Evolutionary conservation across 2,797 vertebrate species (phyloP), one percentile per base, ranked within the genome.

Genomic region (Peromyscus aztecus): DNA sequence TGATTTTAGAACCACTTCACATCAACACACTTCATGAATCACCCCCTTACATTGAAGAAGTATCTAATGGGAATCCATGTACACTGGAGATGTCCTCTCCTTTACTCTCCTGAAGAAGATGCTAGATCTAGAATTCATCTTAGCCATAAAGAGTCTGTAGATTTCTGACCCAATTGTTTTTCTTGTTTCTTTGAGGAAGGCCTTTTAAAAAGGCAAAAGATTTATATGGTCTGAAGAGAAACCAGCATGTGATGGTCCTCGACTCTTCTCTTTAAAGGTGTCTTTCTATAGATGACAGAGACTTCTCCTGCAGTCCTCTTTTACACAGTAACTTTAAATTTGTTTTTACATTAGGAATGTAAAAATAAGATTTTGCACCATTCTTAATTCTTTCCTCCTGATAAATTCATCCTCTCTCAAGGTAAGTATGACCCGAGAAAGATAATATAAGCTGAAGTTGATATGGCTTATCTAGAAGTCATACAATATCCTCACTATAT

Each of bases 401-500:
- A 13, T 85, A 24, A 85, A 75, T 91, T 75, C 77, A 78, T 92
- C 96, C 29, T 88, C 14, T 87, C 43, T 89, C 23, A 90, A 82
- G 31, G 24, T 85, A 75, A 90, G 11, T 69, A 27, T 69, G 46
- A 94, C 43, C 31, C 88, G 90, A 75, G 49, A 94, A 77, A 55
- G 3, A 57, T 23, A 91, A 80, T 27, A 55, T 23, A 92, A 88
- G 13, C 21, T 82, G 77, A 96, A 88, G 69, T 67, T 85, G 65
- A 59, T 31, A 11, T 29, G 19, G 19, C 84, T 96, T 97, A 69
- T 90, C 6, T 94, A 78, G 34, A 95, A 77, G 11, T 92, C 82
- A 65, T 46, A 27, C 46, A 29, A 40, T 76, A 80, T 63, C 4
- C 37, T 92, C 69, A 85, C 19, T 2, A 59, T 78, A 52, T 84